Percentiles rank a stretch among this genome's conserved stretches.
Evolutionary conservation across 1,140 invertebrate genomes (phyloP).

Genomic region (Dinoponera quadriceps): DNA sequence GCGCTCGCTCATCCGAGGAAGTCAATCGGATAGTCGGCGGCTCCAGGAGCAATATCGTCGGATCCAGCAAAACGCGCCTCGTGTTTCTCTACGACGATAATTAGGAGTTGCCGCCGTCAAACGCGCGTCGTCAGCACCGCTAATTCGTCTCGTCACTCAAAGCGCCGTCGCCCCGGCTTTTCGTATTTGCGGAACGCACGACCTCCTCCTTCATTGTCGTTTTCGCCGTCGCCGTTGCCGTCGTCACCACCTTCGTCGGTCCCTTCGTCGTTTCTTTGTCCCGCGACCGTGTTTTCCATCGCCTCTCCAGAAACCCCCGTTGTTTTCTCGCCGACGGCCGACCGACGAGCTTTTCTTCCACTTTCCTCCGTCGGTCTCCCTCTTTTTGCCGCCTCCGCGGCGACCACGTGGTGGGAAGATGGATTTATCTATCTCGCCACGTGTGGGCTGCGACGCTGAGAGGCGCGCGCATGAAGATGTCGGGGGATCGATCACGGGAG

Average conservation of each 20-base stretch:
- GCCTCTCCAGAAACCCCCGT: not conserved
- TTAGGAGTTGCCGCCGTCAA: conserved; percentile 32
- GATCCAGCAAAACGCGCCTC: not conserved
- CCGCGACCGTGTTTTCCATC: too few relatives aligned
- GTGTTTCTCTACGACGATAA: conserved; percentile 46
- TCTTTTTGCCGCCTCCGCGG: conserved; percentile 20
- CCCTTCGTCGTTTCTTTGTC: not conserved
- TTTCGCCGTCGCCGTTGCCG: not conserved
- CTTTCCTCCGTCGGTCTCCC: conserved; percentile 23
- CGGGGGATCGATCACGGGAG: not conserved
- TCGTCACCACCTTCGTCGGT: conserved; percentile 25
- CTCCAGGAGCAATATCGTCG: not conserved
- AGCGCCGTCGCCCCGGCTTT: conserved; percentile 60
- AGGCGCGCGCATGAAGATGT: not conserved
- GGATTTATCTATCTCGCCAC: not conserved
- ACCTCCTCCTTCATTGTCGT: conserved; percentile 60
- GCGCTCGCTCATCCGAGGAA: too few relatives aligned
- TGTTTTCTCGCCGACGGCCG: conserved; percentile 28
- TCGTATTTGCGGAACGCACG: conserved; percentile 67
- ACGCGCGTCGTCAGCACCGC: conserved; percentile 25
- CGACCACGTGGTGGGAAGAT: not conserved
- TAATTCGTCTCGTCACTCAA: conserved; percentile 61
- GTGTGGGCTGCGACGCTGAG: not conserved
- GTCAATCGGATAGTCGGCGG: too few relatives aligned
- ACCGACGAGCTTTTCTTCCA: not conserved